phyloP scores from a whole-genome alignment of 2,113 vertebrate genomes.

The Onychostoma macrolepis region DNA sequence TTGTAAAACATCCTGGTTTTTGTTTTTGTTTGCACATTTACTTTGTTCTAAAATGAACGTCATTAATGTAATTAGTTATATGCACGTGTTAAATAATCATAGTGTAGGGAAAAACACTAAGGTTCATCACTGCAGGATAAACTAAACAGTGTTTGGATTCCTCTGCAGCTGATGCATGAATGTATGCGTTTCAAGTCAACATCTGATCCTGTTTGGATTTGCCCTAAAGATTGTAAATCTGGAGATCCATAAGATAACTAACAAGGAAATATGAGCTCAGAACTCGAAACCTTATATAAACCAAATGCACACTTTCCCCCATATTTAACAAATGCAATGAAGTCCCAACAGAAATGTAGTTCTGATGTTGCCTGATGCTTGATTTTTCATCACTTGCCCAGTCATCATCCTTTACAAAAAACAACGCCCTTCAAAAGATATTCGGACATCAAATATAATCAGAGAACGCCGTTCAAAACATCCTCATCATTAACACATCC shows the following conservation, averaged over 20 bases:
- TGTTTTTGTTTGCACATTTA: neutral
- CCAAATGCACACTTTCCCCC: neutral
- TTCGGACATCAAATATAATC: constrained; percentile 23
- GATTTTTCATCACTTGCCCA: neutral
- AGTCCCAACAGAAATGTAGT: neutral
- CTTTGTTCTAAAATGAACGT: neutral
- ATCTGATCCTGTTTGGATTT: constrained; percentile 25
- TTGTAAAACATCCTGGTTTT: neutral
- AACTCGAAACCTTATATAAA: neutral
- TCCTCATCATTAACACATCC: constrained; percentile 24
- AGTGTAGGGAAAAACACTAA: neutral
- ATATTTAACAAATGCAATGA: neutral
- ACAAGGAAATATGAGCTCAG: neutral
- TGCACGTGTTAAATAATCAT: neutral
- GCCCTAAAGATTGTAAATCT: neutral
- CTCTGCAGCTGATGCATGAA: neutral
- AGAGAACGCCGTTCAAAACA: neutral
- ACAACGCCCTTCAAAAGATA: neutral
- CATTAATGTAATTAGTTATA: neutral
- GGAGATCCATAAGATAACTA: neutral
- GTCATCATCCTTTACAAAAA: neutral
- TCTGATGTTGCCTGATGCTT: neutral
- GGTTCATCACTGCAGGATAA: neutral
- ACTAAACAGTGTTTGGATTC: constrained; percentile 6
- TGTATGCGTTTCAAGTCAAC: neutral